Percentiles rank a stretch among this genome's conserved stretches.
Evolutionary conservation across 2,888 invertebrate genomes (phyloP).

Genomic region (Dendrolimus pini): DNA sequence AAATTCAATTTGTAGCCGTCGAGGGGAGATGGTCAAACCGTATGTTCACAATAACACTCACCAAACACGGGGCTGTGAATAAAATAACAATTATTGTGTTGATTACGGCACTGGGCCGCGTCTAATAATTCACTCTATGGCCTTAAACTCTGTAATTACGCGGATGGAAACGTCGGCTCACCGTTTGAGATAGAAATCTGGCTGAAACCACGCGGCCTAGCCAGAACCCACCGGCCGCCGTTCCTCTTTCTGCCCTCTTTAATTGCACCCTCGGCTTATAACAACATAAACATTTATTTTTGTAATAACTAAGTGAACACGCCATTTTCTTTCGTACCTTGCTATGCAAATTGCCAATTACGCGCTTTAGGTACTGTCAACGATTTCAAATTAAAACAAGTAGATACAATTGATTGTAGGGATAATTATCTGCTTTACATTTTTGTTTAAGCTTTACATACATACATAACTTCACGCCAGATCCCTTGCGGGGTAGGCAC

Average conservation of each 20-base stretch:
- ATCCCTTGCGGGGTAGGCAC: too few relatives aligned
- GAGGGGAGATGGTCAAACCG: slow-evolving; percentile 3
- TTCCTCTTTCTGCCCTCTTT: slow-evolving; percentile 33
- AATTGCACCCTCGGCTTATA: slow-evolving; percentile 50
- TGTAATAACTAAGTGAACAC: slow-evolving; percentile 27
- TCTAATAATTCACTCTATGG: slow-evolving; percentile 72
- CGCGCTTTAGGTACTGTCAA: neutral
- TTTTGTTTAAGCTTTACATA: too few relatives aligned
- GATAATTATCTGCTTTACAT: too few relatives aligned
- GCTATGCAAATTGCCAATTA: neutral
- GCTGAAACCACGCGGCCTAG: slow-evolving; percentile 21
- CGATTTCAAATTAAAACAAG: too few relatives aligned
- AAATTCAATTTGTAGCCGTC: slow-evolving; percentile 56
- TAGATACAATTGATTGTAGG: too few relatives aligned
- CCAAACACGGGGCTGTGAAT: slow-evolving; percentile 51
- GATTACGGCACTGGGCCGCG: slow-evolving; percentile 61
- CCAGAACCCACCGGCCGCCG: slow-evolving; percentile 14
- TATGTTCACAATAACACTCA: slow-evolving; percentile 42
- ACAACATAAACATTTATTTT: slow-evolving; percentile 66
- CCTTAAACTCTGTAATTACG: slow-evolving; percentile 72
- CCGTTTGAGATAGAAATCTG: slow-evolving; percentile 72
- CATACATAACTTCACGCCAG: too few relatives aligned
- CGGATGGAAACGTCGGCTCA: slow-evolving; percentile 66
- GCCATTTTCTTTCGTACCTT: slow-evolving; percentile 12
- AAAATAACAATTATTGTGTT: slow-evolving; percentile 71